Evolutionary conservation across 2,888 invertebrate species (phyloP).

Genomic region (Litoditis marina): DNA sequence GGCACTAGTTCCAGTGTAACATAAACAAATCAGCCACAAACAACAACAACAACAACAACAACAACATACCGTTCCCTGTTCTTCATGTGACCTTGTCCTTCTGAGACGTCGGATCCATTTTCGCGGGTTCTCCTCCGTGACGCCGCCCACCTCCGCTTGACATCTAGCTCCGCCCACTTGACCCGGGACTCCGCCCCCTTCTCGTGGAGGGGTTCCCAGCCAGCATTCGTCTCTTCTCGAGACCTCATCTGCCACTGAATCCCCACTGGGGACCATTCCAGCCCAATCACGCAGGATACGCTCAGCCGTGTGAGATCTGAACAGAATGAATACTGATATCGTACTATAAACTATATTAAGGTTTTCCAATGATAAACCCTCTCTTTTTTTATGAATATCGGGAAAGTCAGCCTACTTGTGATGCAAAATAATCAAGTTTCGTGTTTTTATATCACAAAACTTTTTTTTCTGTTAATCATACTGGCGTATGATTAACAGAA

Average conservation of each 20-base stretch:
- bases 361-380: not conserved
- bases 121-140: too few species aligned
- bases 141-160: not conserved
- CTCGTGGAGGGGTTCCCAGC: slow-evolving; percentile 38
- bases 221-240: slow-evolving; percentile 19
- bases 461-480: too few species aligned
- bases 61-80: not conserved
- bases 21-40: too few species aligned
- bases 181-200: slow-evolving; percentile 6
- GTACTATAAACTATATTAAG: not conserved
- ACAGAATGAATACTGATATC: too few species aligned
- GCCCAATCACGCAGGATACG: slow-evolving; percentile 29
- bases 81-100: slow-evolving; percentile 22
- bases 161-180: not conserved
- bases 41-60: too few species aligned
- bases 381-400: not conserved
- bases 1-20: too few species aligned
- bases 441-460: too few species aligned
- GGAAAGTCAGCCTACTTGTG: not conserved
- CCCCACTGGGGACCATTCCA: slow-evolving; percentile 1
- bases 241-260: not conserved
- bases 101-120: slow-evolving; percentile 30
- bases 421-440: too few species aligned
- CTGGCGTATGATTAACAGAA: too few species aligned
- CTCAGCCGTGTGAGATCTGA: slow-evolving; percentile 29